A percentile compares a stretch with the other conserved stretches of the same genome.
Conservation (phyloP, 2,113 vertebrate genomes). For the Alligator sinensis region DNA sequence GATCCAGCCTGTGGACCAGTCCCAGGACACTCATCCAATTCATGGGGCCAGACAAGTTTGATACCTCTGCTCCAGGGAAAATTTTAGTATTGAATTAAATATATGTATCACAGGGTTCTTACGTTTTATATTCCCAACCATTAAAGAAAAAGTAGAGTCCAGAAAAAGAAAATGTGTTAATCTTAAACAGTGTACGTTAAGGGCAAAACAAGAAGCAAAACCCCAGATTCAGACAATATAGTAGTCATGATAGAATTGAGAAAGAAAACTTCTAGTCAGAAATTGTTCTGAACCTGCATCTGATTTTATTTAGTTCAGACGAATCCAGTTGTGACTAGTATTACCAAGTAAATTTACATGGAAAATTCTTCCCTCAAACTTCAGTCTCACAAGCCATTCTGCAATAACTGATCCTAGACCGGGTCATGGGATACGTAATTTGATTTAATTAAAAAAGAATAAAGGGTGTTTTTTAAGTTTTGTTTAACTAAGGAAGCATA, state of each 20-base stretch:
- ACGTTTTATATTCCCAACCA: not conserved
- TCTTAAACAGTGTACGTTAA: not conserved
- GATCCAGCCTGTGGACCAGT: too few species aligned
- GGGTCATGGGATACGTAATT: slow-evolving; percentile 5
- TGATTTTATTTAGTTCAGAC: not conserved
- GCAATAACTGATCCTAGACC: not conserved
- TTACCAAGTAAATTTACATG: not conserved
- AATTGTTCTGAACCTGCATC: slow-evolving; percentile 13
- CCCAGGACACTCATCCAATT: too few species aligned
- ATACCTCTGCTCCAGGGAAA: not conserved
- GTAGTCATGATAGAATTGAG: not conserved
- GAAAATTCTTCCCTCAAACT: not conserved
- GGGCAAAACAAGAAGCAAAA: not conserved
- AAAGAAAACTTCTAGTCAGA: not conserved
- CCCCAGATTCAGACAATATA: not conserved
- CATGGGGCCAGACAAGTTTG: too few species aligned
- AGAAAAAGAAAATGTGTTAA: not conserved
- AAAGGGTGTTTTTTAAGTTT: not conserved
- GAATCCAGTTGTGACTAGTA: slow-evolving; percentile 13
- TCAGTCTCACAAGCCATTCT: slow-evolving; percentile 8
- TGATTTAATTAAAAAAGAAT: slow-evolving; percentile 17
- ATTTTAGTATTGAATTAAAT: not conserved
- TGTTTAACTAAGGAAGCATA: not conserved
- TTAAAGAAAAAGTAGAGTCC: not conserved
- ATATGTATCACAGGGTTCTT: not conserved